Conservation (phyloP, 2,113 vertebrate species). For the Peromyscus californicus region DNA sequence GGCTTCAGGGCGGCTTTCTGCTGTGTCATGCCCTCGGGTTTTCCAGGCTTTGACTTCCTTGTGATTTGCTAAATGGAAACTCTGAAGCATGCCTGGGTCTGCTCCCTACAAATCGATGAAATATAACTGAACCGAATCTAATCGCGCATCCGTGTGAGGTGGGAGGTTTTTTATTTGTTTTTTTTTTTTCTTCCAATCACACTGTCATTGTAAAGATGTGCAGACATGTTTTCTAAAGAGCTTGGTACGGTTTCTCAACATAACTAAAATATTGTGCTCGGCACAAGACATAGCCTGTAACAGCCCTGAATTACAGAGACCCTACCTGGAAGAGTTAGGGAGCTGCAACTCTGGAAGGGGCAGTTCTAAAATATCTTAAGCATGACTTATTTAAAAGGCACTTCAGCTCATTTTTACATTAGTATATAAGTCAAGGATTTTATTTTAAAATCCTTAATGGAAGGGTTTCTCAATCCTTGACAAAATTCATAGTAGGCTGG, state of each 20-base stretch:
- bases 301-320: neutral
- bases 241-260: constrained; percentile 47
- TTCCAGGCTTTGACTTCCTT: constrained; percentile 90
- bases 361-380: neutral
- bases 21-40: constrained; percentile 83
- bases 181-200: constrained; percentile 17
- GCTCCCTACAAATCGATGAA: constrained; percentile 86
- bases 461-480: neutral
- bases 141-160: constrained; percentile 67
- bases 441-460: neutral
- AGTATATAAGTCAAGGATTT: neutral
- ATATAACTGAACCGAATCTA: constrained; percentile 84
- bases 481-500: neutral
- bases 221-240: constrained; percentile 59
- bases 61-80: constrained; percentile 91
- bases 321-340: neutral
- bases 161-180: neutral
- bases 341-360: neutral
- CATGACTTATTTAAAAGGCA: neutral
- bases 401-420: neutral
- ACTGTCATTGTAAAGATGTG: constrained; percentile 50
- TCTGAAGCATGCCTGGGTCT: constrained; percentile 88
- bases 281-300: neutral
- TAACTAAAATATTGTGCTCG: constrained; percentile 61
- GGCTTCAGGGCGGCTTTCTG: constrained; percentile 63